Percentiles rank a stretch among this genome's conserved stretches.
Evolutionary conservation across 53 echinoderm and acorn worm genomes (phyloP).

Genomic region (Apostichopus leukothele): DNA sequence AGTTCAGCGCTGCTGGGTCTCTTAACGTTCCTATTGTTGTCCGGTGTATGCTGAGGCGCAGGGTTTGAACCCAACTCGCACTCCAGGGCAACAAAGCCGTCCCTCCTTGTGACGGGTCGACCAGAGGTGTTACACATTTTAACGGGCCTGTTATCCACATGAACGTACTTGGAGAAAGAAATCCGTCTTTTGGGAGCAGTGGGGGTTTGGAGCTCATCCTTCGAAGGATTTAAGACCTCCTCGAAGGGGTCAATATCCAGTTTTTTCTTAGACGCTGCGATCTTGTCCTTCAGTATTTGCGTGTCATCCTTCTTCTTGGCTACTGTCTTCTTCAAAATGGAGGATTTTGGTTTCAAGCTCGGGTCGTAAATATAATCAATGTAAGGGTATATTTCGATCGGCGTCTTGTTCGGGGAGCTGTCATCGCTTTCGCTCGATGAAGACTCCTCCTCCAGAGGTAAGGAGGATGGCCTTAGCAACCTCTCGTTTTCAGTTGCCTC

Average conservation of each 20-base stretch:
- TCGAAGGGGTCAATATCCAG: constrained; percentile 64
- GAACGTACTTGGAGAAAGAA: constrained; percentile 88
- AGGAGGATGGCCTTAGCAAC: neutral
- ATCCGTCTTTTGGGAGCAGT: constrained; percentile 64
- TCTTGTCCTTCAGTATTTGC: constrained; percentile 53
- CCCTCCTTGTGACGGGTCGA: constrained; percentile 90
- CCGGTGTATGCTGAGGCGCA: constrained; percentile 50
- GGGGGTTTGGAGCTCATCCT: constrained; percentile 43
- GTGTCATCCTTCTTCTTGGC: constrained; percentile 39
- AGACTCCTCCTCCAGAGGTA: constrained; percentile 6
- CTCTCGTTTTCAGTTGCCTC: neutral
- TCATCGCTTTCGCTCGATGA: neutral
- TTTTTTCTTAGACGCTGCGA: constrained; percentile 63
- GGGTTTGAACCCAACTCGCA: constrained; percentile 61
- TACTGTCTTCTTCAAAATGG: constrained; percentile 70
- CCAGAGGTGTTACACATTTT: constrained; percentile 86
- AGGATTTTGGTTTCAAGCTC: constrained; percentile 67
- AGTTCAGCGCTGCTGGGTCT: constrained; percentile 71
- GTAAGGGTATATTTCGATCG: constrained; percentile 45
- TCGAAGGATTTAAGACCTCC: constrained; percentile 53
- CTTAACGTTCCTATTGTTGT: constrained; percentile 56
- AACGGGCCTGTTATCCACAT: constrained; percentile 87
- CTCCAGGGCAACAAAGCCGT: constrained; percentile 83
- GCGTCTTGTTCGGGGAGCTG: constrained; percentile 52
- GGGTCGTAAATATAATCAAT: constrained; percentile 82